Conservation (phyloP, 2,888 invertebrate species). For the Lottia scabra region DNA sequence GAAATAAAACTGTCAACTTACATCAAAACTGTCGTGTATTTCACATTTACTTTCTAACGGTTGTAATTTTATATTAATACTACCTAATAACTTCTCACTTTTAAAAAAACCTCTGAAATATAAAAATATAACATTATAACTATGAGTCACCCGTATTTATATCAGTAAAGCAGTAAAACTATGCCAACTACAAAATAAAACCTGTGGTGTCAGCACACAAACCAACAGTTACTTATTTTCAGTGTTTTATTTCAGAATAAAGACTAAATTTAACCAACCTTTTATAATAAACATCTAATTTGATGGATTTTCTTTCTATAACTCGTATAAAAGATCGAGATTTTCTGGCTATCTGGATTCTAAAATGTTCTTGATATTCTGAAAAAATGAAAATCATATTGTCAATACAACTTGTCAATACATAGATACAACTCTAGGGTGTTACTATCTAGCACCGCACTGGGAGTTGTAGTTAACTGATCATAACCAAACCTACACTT, state of each 20-base stretch:
- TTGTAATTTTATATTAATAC: constrained; percentile 85
- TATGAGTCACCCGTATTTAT: no score
- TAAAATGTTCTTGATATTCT: constrained; percentile 85
- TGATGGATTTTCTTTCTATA: constrained; percentile 89
- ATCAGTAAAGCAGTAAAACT: no score
- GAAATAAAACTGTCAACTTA: no score
- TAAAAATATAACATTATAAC: constrained; percentile 37
- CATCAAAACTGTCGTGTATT: constrained; percentile 92
- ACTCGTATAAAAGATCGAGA: constrained; percentile 85
- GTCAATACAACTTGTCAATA: no score
- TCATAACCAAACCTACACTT: no score
- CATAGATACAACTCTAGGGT: no score
- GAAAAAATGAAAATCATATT: constrained; percentile 20
- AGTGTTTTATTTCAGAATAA: background rate
- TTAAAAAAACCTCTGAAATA: constrained; percentile 94
- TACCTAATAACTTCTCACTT: constrained; percentile 87
- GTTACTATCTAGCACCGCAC: no score
- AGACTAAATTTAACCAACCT: constrained; percentile 75
- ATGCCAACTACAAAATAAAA: background rate
- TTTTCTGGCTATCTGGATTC: constrained; percentile 82
- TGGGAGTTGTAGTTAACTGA: no score
- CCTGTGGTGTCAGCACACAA: no score
- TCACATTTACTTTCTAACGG: constrained; percentile 90
- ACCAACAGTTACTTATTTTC: no score
- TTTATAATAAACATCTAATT: constrained; percentile 91